These are phyloP conservation scores for Tragopan temminckii DNA, from an alignment of 2,797 vertebrate genomes.

Conservation along the genomic window DNA sequence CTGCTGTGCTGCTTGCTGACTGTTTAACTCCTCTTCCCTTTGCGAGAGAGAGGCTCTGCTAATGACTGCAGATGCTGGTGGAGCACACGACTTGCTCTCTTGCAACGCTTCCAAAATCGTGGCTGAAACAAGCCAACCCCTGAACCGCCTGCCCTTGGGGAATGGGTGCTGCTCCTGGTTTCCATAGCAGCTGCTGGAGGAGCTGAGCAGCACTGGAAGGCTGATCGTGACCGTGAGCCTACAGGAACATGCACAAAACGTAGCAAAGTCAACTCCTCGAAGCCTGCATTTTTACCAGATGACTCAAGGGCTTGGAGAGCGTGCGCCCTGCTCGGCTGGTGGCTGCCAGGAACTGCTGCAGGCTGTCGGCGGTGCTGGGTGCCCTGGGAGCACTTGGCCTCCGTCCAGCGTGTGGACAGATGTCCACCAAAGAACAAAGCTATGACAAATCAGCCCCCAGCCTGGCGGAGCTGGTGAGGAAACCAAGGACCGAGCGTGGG, in stretches of 20 bases:
- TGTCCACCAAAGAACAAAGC: neutral
- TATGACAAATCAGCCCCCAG: accelerated
- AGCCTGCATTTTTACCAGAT: constrained; percentile 37
- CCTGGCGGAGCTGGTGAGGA: neutral
- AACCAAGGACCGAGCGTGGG: neutral
- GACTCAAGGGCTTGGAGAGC: constrained; percentile 13
- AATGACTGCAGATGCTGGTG: neutral
- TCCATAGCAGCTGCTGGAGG: constrained; percentile 59
- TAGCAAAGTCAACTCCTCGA: neutral
- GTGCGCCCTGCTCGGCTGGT: neutral
- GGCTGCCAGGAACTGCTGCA: neutral
- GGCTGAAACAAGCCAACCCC: neutral
- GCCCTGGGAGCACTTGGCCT: neutral
- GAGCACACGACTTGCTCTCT: accelerated
- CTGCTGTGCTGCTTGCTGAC: neutral
- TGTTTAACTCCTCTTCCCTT: neutral
- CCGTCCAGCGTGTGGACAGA: neutral
- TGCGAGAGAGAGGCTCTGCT: neutral
- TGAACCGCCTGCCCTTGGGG: constrained; percentile 24
- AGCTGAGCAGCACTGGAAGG: neutral
- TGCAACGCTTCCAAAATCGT: neutral
- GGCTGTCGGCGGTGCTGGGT: neutral
- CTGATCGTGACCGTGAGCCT: constrained; percentile 57
- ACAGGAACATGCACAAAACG: neutral
- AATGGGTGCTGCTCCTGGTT: constrained; percentile 33